These are phyloP conservation scores for Leucosticte australis DNA, from an alignment of 2,113 vertebrate species.

Conservation along the genomic window DNA sequence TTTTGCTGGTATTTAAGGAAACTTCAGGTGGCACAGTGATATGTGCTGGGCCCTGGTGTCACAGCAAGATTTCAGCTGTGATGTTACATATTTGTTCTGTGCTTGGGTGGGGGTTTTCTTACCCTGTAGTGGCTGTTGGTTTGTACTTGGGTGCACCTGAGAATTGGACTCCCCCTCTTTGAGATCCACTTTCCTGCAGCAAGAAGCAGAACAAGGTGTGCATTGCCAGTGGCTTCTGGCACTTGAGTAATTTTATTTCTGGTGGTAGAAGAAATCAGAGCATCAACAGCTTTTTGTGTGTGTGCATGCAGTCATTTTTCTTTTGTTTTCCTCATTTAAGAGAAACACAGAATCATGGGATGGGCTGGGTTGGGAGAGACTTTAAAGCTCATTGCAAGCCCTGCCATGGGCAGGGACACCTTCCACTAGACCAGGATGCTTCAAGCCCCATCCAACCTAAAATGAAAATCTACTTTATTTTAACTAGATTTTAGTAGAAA, in stretches of 20 bases:
- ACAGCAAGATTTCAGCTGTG: neutral
- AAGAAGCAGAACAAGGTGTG: neutral
- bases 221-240: neutral
- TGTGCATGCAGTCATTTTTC: neutral
- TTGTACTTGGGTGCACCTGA: neutral
- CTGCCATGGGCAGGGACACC: neutral
- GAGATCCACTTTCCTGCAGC: neutral
- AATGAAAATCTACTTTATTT: neutral
- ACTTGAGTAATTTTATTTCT: slow-evolving; percentile 3
- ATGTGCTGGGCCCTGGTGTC: neutral
- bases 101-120: neutral
- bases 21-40: neutral
- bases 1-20: neutral
- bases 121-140: neutral
- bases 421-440: neutral
- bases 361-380: neutral
- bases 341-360: neutral
- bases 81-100: neutral
- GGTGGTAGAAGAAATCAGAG: neutral
- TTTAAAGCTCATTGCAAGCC: neutral
- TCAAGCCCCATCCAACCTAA: neutral
- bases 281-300: neutral
- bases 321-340: neutral
- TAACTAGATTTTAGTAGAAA: too few species aligned
- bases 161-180: neutral